These are phyloP conservation scores for Saccostrea cuccullata DNA, from an alignment of 1,140 invertebrate genomes.

Conservation along the genomic window DNA sequence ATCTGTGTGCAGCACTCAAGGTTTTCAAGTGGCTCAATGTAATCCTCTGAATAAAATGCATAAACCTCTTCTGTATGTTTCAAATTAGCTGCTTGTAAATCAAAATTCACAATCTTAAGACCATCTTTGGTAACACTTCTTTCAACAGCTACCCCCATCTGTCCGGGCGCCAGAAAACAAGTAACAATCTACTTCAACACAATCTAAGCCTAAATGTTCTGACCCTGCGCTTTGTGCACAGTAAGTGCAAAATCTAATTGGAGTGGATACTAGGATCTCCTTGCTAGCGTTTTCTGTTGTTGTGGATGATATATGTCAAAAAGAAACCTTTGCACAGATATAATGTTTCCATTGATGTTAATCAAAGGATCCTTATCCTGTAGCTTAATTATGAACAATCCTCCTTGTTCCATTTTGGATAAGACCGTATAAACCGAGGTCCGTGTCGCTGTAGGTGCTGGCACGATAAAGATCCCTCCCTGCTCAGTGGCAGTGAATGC, in stretches of 20 bases:
- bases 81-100: background rate
- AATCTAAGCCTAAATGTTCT: conserved; percentile 39
- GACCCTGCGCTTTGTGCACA: conserved; percentile 50
- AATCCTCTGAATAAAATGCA: conserved; percentile 48
- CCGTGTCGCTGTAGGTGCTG: too few relatives aligned
- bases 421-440: too few relatives aligned
- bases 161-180: conserved; percentile 55
- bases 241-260: conserved; percentile 49
- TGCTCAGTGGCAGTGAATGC: too few relatives aligned
- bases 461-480: too few relatives aligned
- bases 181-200: conserved; percentile 53
- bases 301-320: conserved; percentile 49
- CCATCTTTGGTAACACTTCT: conserved; percentile 34
- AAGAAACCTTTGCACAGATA: background rate
- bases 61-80: conserved; percentile 39
- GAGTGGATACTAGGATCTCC: conserved; percentile 43
- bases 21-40: background rate
- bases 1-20: conserved; percentile 27
- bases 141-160: conserved; percentile 51
- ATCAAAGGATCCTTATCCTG: conserved; percentile 29
- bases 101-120: conserved; percentile 39
- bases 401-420: conserved; percentile 47
- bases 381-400: conserved; percentile 38
- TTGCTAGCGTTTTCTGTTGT: conserved; percentile 40
- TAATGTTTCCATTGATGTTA: conserved; percentile 29